phyloP scores from a whole-genome alignment of 2,113 vertebrate species.

The Laticauda colubrina region DNA sequence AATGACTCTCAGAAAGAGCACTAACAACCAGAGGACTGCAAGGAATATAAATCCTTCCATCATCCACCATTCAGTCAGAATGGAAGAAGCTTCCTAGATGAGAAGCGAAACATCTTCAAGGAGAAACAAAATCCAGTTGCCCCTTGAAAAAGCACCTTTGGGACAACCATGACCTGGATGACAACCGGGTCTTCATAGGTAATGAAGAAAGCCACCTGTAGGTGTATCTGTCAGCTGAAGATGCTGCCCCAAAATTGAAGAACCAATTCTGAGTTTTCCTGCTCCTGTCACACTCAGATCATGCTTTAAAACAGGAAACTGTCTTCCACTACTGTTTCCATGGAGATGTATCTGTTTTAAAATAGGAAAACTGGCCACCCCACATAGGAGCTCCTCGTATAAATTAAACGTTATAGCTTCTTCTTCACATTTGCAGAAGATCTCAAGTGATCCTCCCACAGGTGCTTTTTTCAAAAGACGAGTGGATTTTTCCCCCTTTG shows the following conservation, averaged over 20 bases:
- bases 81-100: too few relatives aligned
- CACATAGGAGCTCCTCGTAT: background rate
- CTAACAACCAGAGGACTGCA: too few relatives aligned
- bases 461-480: too few relatives aligned
- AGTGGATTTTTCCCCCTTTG: too few relatives aligned
- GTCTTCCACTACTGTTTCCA: background rate
- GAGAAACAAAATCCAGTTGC: too few relatives aligned
- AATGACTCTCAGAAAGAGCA: too few relatives aligned
- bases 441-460: background rate
- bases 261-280: background rate
- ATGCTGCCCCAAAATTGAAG: background rate
- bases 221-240: background rate
- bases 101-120: too few relatives aligned
- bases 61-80: too few relatives aligned
- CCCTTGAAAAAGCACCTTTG: too few relatives aligned
- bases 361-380: background rate
- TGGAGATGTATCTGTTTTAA: background rate
- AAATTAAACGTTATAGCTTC: background rate
- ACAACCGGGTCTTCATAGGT: background rate
- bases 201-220: background rate
- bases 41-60: too few relatives aligned
- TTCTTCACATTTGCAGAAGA: background rate
- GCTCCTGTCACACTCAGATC: background rate
- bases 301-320: background rate
- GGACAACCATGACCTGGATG: too few relatives aligned